These are phyloP conservation scores for Drosophila eohydei DNA, from an alignment of 2,888 invertebrate species.

Conservation along the genomic window DNA sequence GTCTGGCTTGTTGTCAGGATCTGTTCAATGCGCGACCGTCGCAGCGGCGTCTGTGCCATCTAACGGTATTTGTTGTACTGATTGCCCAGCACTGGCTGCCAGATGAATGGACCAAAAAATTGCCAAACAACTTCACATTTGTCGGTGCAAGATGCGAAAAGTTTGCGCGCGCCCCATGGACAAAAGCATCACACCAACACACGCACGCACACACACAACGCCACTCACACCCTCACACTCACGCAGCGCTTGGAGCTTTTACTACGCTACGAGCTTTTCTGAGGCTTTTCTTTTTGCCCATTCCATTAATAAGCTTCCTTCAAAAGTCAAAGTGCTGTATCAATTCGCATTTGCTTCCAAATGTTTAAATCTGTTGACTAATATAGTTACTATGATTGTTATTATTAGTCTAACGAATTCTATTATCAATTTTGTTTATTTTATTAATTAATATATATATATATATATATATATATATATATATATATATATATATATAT, in stretches of 20 bases:
- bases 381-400: neutral
- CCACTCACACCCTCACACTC: conserved; percentile 5
- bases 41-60: conserved; percentile 59
- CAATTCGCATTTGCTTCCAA: neutral
- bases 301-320: conserved; percentile 23
- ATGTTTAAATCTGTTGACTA: neutral
- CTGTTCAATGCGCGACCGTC: conserved; percentile 36
- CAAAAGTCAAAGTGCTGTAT: conserved; percentile 48
- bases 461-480: neutral
- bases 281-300: conserved; percentile 16
- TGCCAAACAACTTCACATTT: conserved; percentile 70
- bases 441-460: neutral
- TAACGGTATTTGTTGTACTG: conserved; percentile 74
- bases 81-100: conserved; percentile 44
- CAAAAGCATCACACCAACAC: conserved; percentile 36
- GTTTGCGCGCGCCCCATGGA: conserved; percentile 59
- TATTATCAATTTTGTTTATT: neutral
- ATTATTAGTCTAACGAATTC: neutral
- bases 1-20: conserved; percentile 29
- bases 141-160: conserved; percentile 66
- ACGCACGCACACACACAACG: conserved; percentile 20
- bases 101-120: conserved; percentile 76
- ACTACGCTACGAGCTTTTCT: conserved; percentile 64
- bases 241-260: conserved; percentile 57
- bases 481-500: neutral